Conservation (phyloP, 2,113 vertebrate species). For the Sus scrofa region DNA sequence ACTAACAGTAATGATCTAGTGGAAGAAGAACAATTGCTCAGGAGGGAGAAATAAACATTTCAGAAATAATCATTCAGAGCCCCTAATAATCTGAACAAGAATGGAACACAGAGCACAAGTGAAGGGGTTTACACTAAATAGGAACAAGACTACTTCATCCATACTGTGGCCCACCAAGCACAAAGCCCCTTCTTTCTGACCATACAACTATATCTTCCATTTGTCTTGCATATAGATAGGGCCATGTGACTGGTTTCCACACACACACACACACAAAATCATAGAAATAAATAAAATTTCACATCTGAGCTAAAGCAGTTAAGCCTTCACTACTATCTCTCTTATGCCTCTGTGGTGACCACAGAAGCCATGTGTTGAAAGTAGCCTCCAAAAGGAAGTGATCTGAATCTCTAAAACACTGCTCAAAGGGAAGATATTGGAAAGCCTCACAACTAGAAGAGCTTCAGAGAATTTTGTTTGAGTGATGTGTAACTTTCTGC, state of each 20-base stretch:
- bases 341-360: neutral
- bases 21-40: neutral
- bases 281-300: neutral
- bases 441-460: neutral
- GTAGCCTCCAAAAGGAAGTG: neutral
- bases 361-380: neutral
- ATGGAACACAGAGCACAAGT: neutral
- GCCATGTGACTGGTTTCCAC: neutral
- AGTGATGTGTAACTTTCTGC: neutral
- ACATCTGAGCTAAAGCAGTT: neutral
- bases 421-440: neutral
- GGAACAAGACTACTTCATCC: neutral
- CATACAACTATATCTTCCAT: neutral
- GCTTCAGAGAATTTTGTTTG: accelerated
- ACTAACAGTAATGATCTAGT: neutral
- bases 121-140: neutral
- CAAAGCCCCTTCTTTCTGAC: neutral
- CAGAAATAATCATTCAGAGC: neutral
- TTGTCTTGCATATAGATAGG: neutral
- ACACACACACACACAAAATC: neutral
- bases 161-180: neutral
- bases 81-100: neutral
- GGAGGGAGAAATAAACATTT: neutral
- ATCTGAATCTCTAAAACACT: neutral
- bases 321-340: no score